Percentiles rank a stretch among this genome's conserved stretches.
phyloP scores from a whole-genome alignment of 2,888 invertebrate species.

The Perdita meconis region DNA sequence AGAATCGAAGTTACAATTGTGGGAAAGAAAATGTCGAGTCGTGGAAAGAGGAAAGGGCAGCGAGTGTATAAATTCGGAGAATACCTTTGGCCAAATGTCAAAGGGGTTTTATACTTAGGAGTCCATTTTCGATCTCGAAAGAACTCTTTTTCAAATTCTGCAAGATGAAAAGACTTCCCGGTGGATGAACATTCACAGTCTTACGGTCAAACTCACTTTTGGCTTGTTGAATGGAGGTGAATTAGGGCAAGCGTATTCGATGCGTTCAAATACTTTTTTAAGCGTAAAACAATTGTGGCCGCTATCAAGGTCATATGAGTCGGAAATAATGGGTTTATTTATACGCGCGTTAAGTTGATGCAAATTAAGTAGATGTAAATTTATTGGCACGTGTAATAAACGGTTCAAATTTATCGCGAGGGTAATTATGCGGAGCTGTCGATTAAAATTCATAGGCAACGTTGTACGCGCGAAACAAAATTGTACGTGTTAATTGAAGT shows the following conservation, averaged over 20 bases:
- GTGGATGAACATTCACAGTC: background rate
- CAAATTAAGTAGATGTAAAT: constrained; percentile 17
- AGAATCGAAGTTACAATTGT: background rate
- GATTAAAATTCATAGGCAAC: constrained; percentile 19
- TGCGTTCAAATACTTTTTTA: too few relatives aligned
- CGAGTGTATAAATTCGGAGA: background rate
- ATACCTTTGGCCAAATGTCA: background rate
- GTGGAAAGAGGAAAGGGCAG: background rate
- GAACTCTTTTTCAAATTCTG: background rate
- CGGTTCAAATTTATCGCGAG: background rate
- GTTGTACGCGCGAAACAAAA: constrained; percentile 9
- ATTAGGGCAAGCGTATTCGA: too few relatives aligned
- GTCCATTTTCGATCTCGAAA: background rate
- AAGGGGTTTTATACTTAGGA: background rate
- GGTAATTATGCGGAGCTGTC: constrained; percentile 5
- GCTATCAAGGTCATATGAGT: background rate
- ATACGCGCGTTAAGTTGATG: background rate
- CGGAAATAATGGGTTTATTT: background rate
- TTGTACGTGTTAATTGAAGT: constrained; percentile 8
- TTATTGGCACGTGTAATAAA: constrained; percentile 7
- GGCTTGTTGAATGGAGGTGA: background rate
- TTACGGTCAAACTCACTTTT: too few relatives aligned
- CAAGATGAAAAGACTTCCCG: background rate
- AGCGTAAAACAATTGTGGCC: background rate
- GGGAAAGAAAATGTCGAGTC: background rate